Evolutionary conservation across 2,113 vertebrate genomes (phyloP), one percentile per base, ranked within the genome.

Genomic region (Cynoglossus semilaevis): DNA sequence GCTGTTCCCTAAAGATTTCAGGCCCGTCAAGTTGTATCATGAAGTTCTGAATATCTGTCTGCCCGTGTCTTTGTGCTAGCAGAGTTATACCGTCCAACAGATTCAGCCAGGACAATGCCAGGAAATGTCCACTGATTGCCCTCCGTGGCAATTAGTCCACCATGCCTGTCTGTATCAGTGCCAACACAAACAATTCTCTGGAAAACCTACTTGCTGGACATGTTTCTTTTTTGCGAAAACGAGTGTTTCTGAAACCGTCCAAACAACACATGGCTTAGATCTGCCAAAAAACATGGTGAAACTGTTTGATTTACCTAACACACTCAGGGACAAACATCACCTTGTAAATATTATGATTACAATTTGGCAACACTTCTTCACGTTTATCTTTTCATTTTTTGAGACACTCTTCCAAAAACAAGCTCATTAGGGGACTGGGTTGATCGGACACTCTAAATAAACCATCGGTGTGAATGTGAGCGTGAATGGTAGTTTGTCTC

Each of bases 111-210:
- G 73, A 89, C 87, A 89, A 89, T 87, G 18, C 72, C 86, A 88
- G 87, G 88, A 89, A 85, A n/a, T 87, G 79, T 82, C 80, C 67
- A 67, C 83, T 85, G 80, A 87, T 89, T 41, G 73, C 70, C 77
- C 22, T 66, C 69, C 22, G 77, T 75, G 79, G 71, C 84, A 86
- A 88, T 86, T 82, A 68, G 85, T 77, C 74, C 68, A 70, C 72
- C 67, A 44, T 59, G 44, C 18, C 9, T n/a, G 72, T 48, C 56
- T 69, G 62, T 36, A 14, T 46, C 51, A 0, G 55, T 4, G 78
- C 85, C 87, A 88, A 87, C 69, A 45, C 69, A 88, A 88, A 86
- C 82, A 85, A 62, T 29, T 62, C 40, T 63, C 46, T 70, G 67
- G 17, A 83, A 82, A 85, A 72, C 57, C 79, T 18, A 62, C 72